These are phyloP conservation scores for Scomberomorus guttatus DNA, from an alignment of 2,797 vertebrate species.

Conservation along the genomic window DNA sequence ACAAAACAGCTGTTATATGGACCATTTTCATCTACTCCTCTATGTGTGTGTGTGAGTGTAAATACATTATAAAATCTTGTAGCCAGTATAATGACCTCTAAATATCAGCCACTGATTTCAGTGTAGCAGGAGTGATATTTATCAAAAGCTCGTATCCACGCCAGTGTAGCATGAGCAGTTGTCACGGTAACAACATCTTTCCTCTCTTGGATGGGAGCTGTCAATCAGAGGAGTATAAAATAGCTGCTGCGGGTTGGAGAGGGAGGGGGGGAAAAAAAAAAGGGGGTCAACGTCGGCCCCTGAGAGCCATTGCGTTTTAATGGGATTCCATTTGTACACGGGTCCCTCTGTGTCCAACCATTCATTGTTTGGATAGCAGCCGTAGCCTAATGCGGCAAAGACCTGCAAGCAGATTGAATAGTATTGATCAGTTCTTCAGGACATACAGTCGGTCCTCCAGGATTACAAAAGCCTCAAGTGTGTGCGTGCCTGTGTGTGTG, in stretches of 20 bases:
- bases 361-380: conserved; percentile 65
- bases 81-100: conserved; percentile 58
- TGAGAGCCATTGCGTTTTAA: conserved; percentile 57
- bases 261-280: not conserved
- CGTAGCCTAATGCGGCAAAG: conserved; percentile 44
- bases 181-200: conserved; percentile 69
- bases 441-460: conserved; percentile 56
- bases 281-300: conserved; percentile 18
- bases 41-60: conserved; percentile 39
- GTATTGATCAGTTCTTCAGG: conserved; percentile 80
- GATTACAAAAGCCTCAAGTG: conserved; percentile 53
- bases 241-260: conserved; percentile 14
- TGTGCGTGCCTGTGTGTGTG: conserved; percentile 14
- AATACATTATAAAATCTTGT: conserved; percentile 52
- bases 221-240: conserved; percentile 51
- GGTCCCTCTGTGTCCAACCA: conserved; percentile 50
- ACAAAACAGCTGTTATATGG: conserved; percentile 50
- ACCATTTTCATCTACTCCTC: conserved; percentile 44
- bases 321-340: conserved; percentile 72
- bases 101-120: conserved; percentile 45
- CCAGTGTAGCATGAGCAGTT: conserved; percentile 69
- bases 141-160: conserved; percentile 48
- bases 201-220: conserved; percentile 44
- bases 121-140: conserved; percentile 45
- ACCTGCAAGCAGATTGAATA: conserved; percentile 78